Evolutionary conservation across 2,113 vertebrate species (phyloP).

Genomic region (Phalacrocorax pelagicus): DNA sequence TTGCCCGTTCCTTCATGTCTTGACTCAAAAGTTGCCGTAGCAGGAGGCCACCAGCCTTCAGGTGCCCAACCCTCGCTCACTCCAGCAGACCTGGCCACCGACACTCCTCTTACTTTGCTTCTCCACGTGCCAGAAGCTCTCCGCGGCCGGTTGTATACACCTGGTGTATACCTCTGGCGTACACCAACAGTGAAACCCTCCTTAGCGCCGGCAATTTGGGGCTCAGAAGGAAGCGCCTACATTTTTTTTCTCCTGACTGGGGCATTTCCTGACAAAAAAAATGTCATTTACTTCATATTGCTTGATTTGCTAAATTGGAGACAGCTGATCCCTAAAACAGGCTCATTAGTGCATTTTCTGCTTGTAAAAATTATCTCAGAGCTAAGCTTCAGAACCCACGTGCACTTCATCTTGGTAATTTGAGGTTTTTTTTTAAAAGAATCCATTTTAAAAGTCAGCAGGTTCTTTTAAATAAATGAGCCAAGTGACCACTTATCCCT

Average conservation of each 20-base stretch:
- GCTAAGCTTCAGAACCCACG: neutral
- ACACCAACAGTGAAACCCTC: neutral
- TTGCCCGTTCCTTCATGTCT: neutral
- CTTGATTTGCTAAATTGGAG: neutral
- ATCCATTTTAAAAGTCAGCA: neutral
- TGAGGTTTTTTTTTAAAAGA: neutral
- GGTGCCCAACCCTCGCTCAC: neutral
- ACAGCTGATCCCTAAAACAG: neutral
- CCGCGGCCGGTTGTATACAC: accelerated
- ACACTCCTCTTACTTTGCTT: neutral
- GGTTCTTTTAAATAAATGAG: neutral
- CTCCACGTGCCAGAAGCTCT: neutral
- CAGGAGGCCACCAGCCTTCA: neutral
- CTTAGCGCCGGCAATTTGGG: neutral
- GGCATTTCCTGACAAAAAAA: neutral
- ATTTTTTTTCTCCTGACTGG: neutral
- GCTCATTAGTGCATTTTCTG: neutral
- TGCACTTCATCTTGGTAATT: neutral
- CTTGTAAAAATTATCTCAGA: neutral
- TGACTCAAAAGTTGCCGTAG: neutral
- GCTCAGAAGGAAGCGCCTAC: neutral
- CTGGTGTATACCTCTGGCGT: neutral
- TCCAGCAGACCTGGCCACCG: neutral
- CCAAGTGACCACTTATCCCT: neutral
- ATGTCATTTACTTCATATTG: neutral